These are phyloP conservation scores for Melitaea cinxia DNA, from an alignment of 1,140 invertebrate species.

Conservation along the genomic window DNA sequence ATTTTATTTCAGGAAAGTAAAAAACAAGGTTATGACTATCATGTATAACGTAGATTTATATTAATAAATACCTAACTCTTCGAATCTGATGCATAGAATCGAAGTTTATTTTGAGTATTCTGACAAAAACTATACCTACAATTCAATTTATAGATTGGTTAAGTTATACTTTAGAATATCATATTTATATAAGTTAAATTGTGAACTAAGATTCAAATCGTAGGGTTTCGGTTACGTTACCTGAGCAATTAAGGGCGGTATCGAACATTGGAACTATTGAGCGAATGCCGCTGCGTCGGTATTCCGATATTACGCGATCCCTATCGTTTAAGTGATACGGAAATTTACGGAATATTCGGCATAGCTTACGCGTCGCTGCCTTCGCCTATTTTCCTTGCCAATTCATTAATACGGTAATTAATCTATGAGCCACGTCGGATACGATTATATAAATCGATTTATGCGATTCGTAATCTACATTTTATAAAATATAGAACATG, in stretches of 20 bases:
- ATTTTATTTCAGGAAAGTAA: too few species aligned
- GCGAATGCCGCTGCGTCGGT: constrained; percentile 46
- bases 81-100: too few species aligned
- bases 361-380: constrained; percentile 38
- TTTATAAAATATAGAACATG: not conserved
- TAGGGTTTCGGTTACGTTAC: constrained; percentile 6
- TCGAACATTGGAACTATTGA: constrained; percentile 45
- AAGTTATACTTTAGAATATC: too few species aligned
- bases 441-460: not conserved
- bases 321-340: constrained; percentile 49
- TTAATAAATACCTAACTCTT: too few species aligned
- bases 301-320: constrained; percentile 56
- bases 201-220: constrained; percentile 1
- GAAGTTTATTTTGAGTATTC: too few species aligned
- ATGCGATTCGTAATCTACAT: not conserved
- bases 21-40: too few species aligned
- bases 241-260: constrained; percentile 53
- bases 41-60: too few species aligned
- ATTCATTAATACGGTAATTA: constrained; percentile 14
- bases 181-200: not conserved
- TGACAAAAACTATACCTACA: too few species aligned
- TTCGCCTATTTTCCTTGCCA: constrained; percentile 24
- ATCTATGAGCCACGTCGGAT: not conserved
- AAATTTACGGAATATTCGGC: constrained; percentile 44
- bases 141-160: too few species aligned